phyloP scores from a whole-genome alignment of 2,113 vertebrate genomes.

The Hemiscyllium ocellatum region DNA sequence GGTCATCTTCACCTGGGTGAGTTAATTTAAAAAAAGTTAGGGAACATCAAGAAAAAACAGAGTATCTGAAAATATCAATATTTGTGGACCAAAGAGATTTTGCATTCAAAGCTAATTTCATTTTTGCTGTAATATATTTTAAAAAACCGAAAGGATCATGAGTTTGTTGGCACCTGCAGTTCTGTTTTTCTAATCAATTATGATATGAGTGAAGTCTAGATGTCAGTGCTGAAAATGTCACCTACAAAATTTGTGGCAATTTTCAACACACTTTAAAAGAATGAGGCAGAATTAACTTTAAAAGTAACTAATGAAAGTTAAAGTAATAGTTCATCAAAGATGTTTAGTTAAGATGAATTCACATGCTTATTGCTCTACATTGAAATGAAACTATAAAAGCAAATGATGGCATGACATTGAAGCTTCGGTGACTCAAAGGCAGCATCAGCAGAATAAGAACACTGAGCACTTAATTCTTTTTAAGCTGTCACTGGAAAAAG shows the following conservation, averaged over 20 bases:
- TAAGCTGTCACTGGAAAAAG: conserved; percentile 4
- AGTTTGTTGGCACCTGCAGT: conserved; percentile 25
- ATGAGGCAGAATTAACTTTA: conserved; percentile 10
- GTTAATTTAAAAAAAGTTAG: no score
- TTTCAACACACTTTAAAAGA: conserved; percentile 1
- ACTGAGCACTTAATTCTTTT: background rate
- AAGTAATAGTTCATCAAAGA: conserved; percentile 25
- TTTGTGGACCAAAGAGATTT: conserved; percentile 11
- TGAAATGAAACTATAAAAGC: conserved; percentile 18
- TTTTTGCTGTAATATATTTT: conserved; percentile 22
- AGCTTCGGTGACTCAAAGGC: conserved; percentile 3
- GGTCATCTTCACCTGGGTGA: background rate
- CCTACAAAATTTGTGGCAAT: background rate
- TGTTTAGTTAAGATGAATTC: conserved; percentile 4
- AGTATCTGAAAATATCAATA: conserved; percentile 25
- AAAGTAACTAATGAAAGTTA: conserved; percentile 16
- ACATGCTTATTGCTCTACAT: background rate
- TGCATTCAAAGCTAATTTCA: conserved; percentile 4
- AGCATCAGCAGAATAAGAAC: conserved; percentile 23
- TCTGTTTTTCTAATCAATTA: conserved; percentile 17
- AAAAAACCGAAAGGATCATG: background rate
- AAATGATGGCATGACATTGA: conserved; percentile 18
- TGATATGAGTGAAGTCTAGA: background rate
- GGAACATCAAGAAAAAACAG: background rate
- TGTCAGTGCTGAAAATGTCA: conserved; percentile 3